Base-by-base conservation (phyloP, 1,140 invertebrate genomes). In the Nasonia giraulti region DNA sequence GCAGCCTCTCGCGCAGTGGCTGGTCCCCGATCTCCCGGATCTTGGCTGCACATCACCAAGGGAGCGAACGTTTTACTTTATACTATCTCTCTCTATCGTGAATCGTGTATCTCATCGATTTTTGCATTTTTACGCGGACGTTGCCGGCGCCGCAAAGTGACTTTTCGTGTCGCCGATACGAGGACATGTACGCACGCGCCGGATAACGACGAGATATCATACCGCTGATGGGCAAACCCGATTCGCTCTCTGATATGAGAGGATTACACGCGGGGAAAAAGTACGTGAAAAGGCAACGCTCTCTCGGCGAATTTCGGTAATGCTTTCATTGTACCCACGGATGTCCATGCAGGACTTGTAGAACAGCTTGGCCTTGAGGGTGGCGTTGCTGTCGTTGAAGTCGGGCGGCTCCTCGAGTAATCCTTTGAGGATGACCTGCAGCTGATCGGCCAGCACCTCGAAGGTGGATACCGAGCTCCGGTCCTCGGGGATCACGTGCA, bases 401-500 rank as follows among this genome's bases (percentile, higher is more conserved):
- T 94, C 94, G 2, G 95, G 92, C 0, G 95, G 94, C 87, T 97
- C 96, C 90, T 97, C 96, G 14, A 97, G 91, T 1, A 97, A 93
- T 62, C 95, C 95, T 93, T 97, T 97, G 2, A 98, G 91, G 66
- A 97, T 96, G 62, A 98, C 93, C 92, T 98, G 97, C 71, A 98
- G 93, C 88, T 98, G 96, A 91, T 98, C 97, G 2, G 97, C 96
- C 82, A 98, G 94, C 17, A 97, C 96, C 93, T 98, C 97, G 89
- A 98, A 98, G 0, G 97, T 98, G 88, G 96, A 97, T 78, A 97
- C 97, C 23, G 96, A 97, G 86, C 97, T 96, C 87, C 95, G 94
- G 89, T 98, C 97, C 89, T 98, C 97, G 0, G 98, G 97, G 88
- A 98, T 98, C 4, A 97, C 94, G 93, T 98, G 97, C 83, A 96